Base-by-base conservation (phyloP, 2,797 vertebrate genomes). In the Otolemur crassicaudatus region DNA sequence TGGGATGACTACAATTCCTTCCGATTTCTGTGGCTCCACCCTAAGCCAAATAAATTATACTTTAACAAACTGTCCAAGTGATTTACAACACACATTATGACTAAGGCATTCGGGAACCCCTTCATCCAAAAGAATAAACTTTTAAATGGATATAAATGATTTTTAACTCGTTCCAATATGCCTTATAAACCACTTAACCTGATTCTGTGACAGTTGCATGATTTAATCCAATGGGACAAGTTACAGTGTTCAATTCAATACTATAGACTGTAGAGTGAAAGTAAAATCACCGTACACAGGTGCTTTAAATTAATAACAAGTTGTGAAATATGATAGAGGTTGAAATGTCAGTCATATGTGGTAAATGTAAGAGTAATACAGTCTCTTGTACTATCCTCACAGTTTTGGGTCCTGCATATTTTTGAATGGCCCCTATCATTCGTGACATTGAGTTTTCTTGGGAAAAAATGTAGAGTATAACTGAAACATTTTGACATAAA, bases 111-210 rank as follows among this genome's bases (percentile, higher is more conserved):
- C 98, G 98, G 98, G 98, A 99, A 99, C 98, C 98, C 98, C 98
- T 98, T 98, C 98, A 98, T 99, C 98, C 99, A 97, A 99, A 98
- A 98, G 98, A 98, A 98, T 98, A 98, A 98, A 99, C 99, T 99
- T 99, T 98, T 98, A 98, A 99, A 98, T 83, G 98, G 98, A 98
- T 98, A 98, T 98, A 98, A 99, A 98, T 99, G 98, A 99, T 99
- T 99, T 99, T 99, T 99, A 99, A 99, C 99, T 99, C 99, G 99
- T 99, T 99, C 98, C 99, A 99, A 99, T 99, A 99, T 99, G 99
- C 99, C 99, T 99, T 99, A 99, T 99, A 98, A 98, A 99, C 99
- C 98, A 98, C 98, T 99, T 99, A 98, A 98, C 98, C 99, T 99
- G 99, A 99, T 99, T 97, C 99, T 98, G 99, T 99, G 99, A 99